A percentile compares a stretch with the other conserved stretches of the same genome.
These are phyloP conservation scores for Sitobion miscanthi DNA, from an alignment of 1,140 invertebrate genomes.

Conservation along the genomic window DNA sequence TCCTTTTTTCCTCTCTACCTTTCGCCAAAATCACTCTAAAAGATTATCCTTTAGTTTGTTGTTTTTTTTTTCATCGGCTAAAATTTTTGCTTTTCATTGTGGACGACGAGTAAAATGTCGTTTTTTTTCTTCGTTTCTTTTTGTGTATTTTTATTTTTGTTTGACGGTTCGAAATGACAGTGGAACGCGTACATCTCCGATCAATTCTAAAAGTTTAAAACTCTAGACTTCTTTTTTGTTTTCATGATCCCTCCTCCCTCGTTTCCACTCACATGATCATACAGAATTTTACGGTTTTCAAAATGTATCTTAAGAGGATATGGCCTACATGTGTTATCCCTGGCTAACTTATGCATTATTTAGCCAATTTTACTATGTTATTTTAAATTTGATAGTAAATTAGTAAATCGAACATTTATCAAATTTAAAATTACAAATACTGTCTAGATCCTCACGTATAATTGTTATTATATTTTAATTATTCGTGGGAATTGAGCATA, in stretches of 20 bases:
- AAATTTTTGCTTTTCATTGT: not conserved
- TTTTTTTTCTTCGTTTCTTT: not conserved
- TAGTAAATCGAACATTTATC: not conserved
- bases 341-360: not conserved
- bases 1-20: not conserved
- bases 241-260: not conserved
- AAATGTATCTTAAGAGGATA: not conserved
- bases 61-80: not conserved
- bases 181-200: not conserved
- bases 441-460: not conserved
- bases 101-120: not conserved
- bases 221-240: not conserved
- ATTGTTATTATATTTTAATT: not conserved
- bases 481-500: not conserved
- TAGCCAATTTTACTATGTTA: not conserved
- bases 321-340: too few relatives aligned
- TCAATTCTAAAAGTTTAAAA: not conserved
- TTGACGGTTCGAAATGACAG: not conserved
- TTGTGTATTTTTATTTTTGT: not conserved
- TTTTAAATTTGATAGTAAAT: not conserved
- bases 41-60: not conserved
- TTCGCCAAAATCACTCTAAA: constrained; percentile 13
- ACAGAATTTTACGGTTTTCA: not conserved
- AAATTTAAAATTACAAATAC: not conserved
- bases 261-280: not conserved